Percentiles rank a stretch among this genome's conserved stretches.
Conservation (phyloP, 2,797 vertebrate genomes). For the Tympanoctomys barrerae region DNA sequence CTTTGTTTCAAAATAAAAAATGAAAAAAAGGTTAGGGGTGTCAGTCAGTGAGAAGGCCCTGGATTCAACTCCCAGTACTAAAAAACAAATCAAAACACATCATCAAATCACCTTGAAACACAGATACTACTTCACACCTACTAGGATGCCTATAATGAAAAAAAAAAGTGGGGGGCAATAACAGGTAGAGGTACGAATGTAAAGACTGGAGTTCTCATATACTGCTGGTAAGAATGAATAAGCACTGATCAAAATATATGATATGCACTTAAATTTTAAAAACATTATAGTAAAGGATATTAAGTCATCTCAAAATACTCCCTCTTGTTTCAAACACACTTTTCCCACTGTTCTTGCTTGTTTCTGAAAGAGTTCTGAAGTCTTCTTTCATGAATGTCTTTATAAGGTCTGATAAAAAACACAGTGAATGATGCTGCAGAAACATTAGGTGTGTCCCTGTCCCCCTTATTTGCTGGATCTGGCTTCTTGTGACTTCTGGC, state of each 20-base stretch:
- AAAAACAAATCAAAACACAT: neutral
- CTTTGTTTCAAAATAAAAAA: neutral
- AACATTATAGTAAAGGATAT: neutral
- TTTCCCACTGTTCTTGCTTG: neutral
- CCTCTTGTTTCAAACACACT: neutral
- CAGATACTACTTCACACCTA: neutral
- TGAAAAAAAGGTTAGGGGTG: neutral
- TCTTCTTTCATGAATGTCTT: neutral
- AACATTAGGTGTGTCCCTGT: neutral
- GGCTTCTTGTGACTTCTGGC: neutral
- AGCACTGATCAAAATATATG: neutral
- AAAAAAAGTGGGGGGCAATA: neutral
- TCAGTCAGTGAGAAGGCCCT: neutral
- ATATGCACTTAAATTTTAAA: neutral
- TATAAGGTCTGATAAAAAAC: neutral
- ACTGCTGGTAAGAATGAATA: neutral
- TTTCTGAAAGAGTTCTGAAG: neutral
- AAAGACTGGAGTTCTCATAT: neutral
- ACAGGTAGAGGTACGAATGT: neutral
- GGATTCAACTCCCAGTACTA: neutral
- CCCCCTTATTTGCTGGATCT: neutral
- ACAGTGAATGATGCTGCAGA: neutral
- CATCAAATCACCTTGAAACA: neutral
- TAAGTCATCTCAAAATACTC: neutral
- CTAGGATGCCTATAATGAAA: neutral